Evolutionary conservation across 1,140 invertebrate species (phyloP).

Genomic region (Neodiprion virginianus): DNA sequence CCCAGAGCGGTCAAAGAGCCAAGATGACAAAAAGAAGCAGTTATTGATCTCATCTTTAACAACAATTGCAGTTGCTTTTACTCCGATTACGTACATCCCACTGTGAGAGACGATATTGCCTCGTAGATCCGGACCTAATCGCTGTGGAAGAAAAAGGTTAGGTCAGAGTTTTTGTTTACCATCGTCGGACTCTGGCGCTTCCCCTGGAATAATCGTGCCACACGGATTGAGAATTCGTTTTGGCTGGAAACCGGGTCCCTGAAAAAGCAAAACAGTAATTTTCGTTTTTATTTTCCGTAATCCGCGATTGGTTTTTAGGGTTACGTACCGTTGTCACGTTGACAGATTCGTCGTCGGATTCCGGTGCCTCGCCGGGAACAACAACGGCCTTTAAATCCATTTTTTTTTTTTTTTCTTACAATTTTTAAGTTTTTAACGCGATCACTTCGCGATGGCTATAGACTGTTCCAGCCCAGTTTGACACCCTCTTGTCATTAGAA

Average conservation of each 20-base stretch:
- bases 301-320: not conserved
- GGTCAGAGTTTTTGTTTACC: slow-evolving; percentile 33
- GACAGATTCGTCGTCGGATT: slow-evolving; percentile 56
- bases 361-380: slow-evolving; percentile 57
- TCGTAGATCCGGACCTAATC: too few relatives aligned
- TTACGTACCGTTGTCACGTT: slow-evolving; percentile 46
- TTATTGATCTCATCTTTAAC: not conserved
- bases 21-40: not conserved
- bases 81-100: too few relatives aligned
- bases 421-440: too few relatives aligned
- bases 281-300: slow-evolving; percentile 1
- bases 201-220: slow-evolving; percentile 56
- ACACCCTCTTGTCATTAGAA: too few relatives aligned
- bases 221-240: slow-evolving; percentile 43
- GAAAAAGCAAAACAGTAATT: slow-evolving; percentile 19
- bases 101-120: too few relatives aligned
- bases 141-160: too few relatives aligned
- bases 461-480: too few relatives aligned
- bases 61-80: too few relatives aligned
- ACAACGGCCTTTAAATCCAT: slow-evolving; percentile 58
- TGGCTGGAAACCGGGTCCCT: slow-evolving; percentile 48
- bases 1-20: too few relatives aligned
- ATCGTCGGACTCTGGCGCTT: slow-evolving; percentile 58
- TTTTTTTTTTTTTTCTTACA: not conserved
- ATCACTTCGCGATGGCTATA: too few relatives aligned